Conservation (phyloP, 2,888 invertebrate species). For the Hololepta plana region DNA sequence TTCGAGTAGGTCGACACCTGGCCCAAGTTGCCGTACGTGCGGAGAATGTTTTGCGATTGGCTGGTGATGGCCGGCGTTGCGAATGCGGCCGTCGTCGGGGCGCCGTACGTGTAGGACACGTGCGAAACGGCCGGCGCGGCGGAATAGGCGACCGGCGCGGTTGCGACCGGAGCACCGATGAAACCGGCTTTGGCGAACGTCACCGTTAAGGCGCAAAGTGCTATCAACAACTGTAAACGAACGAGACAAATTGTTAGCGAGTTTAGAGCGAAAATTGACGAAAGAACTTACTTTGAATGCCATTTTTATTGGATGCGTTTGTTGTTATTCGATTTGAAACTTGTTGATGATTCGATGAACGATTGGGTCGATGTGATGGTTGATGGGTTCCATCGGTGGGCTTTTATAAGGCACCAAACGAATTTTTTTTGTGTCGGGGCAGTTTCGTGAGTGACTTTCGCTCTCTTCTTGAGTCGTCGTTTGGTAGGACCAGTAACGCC, state of each 20-base stretch:
- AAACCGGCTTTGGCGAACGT: conserved; percentile 38
- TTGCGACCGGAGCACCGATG: conserved; percentile 25
- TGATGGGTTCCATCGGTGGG: no score
- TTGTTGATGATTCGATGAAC: no score
- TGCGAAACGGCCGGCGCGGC: conserved; percentile 25
- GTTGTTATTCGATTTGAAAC: no score
- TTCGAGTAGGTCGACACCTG: conserved; percentile 51
- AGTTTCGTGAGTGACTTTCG: no score
- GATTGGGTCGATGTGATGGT: no score
- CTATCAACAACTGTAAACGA: conserved; percentile 26
- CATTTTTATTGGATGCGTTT: conserved; percentile 8
- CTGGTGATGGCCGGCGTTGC: conserved; percentile 33
- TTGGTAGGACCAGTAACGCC: no score
- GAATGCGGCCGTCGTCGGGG: conserved; percentile 13
- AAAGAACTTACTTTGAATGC: conserved; percentile 13
- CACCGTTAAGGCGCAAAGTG: conserved; percentile 34
- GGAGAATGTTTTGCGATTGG: conserved; percentile 39
- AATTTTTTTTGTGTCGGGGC: no score
- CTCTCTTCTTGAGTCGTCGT: no score
- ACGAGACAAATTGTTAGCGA: no score
- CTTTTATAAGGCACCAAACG: no score
- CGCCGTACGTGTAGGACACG: conserved; percentile 11
- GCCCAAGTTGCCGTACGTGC: conserved; percentile 47
- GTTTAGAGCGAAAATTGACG: no score
- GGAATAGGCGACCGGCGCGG: conserved; percentile 24